Base-by-base conservation (phyloP, 2,113 vertebrate species). In the Salvelinus fontinalis region DNA sequence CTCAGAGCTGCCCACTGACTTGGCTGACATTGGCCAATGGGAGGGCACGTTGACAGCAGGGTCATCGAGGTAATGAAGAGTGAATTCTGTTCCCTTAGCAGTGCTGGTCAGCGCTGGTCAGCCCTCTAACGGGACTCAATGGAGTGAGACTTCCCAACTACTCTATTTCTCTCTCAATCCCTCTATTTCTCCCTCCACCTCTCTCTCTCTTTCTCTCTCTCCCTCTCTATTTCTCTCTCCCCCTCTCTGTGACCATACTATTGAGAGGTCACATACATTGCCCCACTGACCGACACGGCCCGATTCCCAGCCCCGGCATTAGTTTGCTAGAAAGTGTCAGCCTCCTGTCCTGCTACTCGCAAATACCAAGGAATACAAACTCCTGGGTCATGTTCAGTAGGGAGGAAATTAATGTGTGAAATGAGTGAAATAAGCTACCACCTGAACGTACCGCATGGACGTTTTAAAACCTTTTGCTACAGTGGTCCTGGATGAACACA, bases 261-360 rank as follows among this genome's bases (percentile, higher is more conserved):
- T 67, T 76, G 24, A 29, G 68, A 77, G 72, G 74, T 83, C 79
- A 75, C 75, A 68, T 72, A 75, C 75, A 68, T 72, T 16, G 18
- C 75, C 8, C 64, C 13, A 54, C 67, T 71, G 69, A 69, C 75
- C 71, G 81, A 79, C 82, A 86, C 74, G 77, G 67, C 73, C 81
- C 11, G 75, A 81, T 81, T 81, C 79, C 76, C 68, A 70, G 67
- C 11, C 73, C 77, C 74, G 67, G 80, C 65, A 5, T 24, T 66
- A 14, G 13, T 57, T 57, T 14, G 54, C 54, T 20, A 57, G 14
- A 29, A 69, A 72, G 71, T 83, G 60, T 79, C 78, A 65, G 57
- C 72, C 77, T 75, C 44, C 71, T 24, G 49, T 54, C 18, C 14
- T 67, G 64, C 54, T 29, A 24, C 39, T 24, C 24, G 14, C 11